Evolutionary conservation across 2,888 invertebrate species (phyloP), one percentile per base, ranked within the genome.

Genomic region (Petrolisthes manimaculis): DNA sequence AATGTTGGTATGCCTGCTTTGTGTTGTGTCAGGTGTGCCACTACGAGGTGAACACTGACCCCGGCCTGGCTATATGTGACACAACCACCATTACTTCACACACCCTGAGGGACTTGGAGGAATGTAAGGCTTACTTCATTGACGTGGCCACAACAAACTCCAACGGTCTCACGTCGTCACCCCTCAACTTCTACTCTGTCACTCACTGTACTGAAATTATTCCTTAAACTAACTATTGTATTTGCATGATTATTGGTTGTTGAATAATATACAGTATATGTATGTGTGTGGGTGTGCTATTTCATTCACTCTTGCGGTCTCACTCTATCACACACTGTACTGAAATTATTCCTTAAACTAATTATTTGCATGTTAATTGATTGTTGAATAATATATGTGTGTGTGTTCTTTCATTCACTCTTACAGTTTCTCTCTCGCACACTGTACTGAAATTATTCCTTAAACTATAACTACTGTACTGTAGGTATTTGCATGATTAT

Each of bases 21-120:
- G n/a, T 12, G 51, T 24, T 0, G 8, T 6, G 1, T 24, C 74
- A 87, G 87, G 87, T 87, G 55, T 87, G 87, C 51, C 61, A 24
- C 51, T 78, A 83, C 78, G 83, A 87, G 18, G 87, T 83, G 55
- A 75, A 53, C 71, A 51, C 78, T 2, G 79, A 79, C n/a, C 87
- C 83, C 53, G 12, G 21, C 9, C 8, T 37, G 9, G 83, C 56
- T 3, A 0, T 12, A 37, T 87, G 87, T 18, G 69, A 24, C 8
- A 37, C 6, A 4, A 87, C 87, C 12, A 14, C 61, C 4, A 53
- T 54, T 0, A 56, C 69, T 54, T 56, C 37, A 55, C n/a, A 24
- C 37, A 79, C 79, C 8, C 9, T 83, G 61, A 1, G n/a, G 1
- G 79, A 53, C 55, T 78, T 87, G 53, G 56, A 0, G 69, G n/a